Percentiles rank a stretch among this genome's conserved stretches.
Conservation (phyloP, 2,888 invertebrate genomes). For the Zele albiditarsus region DNA sequence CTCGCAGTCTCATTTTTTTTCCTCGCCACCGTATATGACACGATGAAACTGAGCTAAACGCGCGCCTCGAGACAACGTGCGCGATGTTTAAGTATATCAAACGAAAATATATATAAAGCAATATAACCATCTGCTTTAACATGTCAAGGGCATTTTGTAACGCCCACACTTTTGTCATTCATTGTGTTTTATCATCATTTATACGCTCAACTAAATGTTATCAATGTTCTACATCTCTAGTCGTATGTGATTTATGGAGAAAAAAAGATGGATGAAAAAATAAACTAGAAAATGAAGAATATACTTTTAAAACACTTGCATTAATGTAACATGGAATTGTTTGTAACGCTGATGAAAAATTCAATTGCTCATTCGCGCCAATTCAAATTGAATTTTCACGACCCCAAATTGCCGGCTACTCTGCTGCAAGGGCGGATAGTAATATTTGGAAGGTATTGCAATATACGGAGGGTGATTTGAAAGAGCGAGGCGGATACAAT, state of each 20-base stretch:
- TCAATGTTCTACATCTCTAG: neutral
- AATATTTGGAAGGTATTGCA: slow-evolving; percentile 58
- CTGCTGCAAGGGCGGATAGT: slow-evolving; percentile 44
- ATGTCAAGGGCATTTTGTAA: slow-evolving; percentile 29
- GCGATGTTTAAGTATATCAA: slow-evolving; percentile 19
- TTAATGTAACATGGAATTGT: neutral
- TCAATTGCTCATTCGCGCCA: neutral
- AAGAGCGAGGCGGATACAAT: slow-evolving; percentile 45
- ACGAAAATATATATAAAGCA: slow-evolving; percentile 20
- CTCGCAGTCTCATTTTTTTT: slow-evolving; percentile 40
- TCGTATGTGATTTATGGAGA: slow-evolving; percentile 13
- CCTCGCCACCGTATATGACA: slow-evolving; percentile 34
- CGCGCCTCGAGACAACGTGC: neutral
- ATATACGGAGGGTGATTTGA: slow-evolving; percentile 35
- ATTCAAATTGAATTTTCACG: slow-evolving; percentile 65
- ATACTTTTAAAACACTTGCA: neutral
- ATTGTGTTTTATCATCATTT: slow-evolving; percentile 2
- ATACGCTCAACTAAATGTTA: slow-evolving; percentile 8
- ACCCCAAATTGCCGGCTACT: slow-evolving; percentile 57
- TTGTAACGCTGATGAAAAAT: neutral
- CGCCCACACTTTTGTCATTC: slow-evolving; percentile 31
- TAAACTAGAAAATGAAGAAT: neutral
- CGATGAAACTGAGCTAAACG: slow-evolving; percentile 42
- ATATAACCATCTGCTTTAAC: slow-evolving; percentile 40
- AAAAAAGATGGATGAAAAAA: neutral